A percentile compares a stretch with the other conserved stretches of the same genome.
Evolutionary conservation across 2,888 invertebrate species (phyloP).

Genomic region (Netelia inedita): DNA sequence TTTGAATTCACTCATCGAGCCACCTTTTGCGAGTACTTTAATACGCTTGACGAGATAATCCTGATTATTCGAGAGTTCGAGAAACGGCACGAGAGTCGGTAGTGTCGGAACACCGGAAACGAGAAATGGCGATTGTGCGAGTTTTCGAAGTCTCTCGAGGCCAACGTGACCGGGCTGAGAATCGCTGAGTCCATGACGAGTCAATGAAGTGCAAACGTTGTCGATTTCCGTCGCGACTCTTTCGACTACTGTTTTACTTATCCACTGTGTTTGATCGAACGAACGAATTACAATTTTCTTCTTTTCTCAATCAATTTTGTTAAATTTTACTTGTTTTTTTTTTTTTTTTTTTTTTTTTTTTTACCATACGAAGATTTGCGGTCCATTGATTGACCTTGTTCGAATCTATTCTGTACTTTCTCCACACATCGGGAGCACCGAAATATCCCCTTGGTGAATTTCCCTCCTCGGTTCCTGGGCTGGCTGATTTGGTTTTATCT

Average conservation of each 20-base stretch:
- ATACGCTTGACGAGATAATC: constrained; percentile 94
- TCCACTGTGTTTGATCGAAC: constrained; percentile 88
- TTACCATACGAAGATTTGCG: constrained; percentile 91
- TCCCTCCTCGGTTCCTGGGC: constrained; percentile 84
- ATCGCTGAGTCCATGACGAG: constrained; percentile 89
- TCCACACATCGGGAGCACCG: constrained; percentile 87
- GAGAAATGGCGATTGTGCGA: constrained; percentile 87
- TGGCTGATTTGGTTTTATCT: constrained; percentile 83
- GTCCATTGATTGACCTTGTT: constrained; percentile 91
- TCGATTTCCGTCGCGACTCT: constrained; percentile 92
- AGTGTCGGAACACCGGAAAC: constrained; percentile 87
- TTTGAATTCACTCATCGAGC: constrained; percentile 95
- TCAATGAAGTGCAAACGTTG: constrained; percentile 89
- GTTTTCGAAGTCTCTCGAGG: constrained; percentile 91
- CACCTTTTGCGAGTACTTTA: constrained; percentile 91
- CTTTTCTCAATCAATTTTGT: background rate
- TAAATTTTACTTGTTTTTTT: background rate
- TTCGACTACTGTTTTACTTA: constrained; percentile 93
- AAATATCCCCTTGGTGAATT: constrained; percentile 85
- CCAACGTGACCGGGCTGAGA: constrained; percentile 90
- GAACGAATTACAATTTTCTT: background rate
- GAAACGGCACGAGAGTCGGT: constrained; percentile 90
- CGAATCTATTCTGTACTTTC: constrained; percentile 89
- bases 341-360: constrained; percentile 73
- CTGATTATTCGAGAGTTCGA: constrained; percentile 94